These are phyloP conservation scores for Standfussiana lucernea DNA, from an alignment of 2,888 invertebrate genomes.

Conservation along the genomic window DNA sequence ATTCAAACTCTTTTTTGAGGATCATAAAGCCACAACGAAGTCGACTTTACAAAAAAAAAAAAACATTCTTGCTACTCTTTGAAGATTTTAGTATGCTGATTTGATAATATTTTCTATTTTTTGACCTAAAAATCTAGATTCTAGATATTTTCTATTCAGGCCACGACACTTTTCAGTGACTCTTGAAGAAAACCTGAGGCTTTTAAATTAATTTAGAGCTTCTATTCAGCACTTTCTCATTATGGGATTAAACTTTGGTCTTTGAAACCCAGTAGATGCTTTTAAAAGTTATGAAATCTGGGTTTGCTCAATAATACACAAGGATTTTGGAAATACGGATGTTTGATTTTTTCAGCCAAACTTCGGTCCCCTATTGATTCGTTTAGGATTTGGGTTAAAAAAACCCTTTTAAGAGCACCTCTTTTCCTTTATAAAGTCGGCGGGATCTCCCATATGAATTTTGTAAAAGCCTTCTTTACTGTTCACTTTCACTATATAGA, in stretches of 20 bases:
- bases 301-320: background rate
- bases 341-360: background rate
- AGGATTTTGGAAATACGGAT: background rate
- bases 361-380: background rate
- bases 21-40: background rate
- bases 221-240: slow-evolving; percentile 14
- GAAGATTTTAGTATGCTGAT: slow-evolving; percentile 13
- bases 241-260: slow-evolving; percentile 13
- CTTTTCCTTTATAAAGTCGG: background rate
- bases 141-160: slow-evolving; percentile 22
- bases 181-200: slow-evolving; percentile 15
- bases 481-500: background rate
- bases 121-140: slow-evolving; percentile 24
- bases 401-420: background rate
- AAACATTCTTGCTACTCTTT: background rate
- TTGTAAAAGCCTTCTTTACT: background rate
- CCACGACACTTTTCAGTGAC: slow-evolving; percentile 7
- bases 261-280: slow-evolving; percentile 1
- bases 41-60: background rate
- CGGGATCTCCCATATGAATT: background rate
- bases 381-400: background rate
- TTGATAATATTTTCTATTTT: slow-evolving; percentile 9
- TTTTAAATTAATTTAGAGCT: slow-evolving; percentile 21
- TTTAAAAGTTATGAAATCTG: slow-evolving; percentile 18
- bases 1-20: background rate